Base-by-base conservation (phyloP, 2,113 vertebrate species). In the Monopterus albus region DNA sequence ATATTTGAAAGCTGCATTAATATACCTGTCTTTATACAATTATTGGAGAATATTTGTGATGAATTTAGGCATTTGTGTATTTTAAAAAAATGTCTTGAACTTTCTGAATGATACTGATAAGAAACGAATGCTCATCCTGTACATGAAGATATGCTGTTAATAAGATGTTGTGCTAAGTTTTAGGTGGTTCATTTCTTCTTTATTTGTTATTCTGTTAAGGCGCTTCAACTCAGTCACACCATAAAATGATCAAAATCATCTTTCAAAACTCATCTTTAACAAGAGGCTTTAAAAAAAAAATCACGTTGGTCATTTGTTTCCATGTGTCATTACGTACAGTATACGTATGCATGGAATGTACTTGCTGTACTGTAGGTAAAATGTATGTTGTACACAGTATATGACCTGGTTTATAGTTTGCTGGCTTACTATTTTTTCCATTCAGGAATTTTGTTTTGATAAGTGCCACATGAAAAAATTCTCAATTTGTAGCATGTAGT, bases 1-100 rank as follows among this genome's bases (percentile, higher is more conserved):
- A 70, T 70, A 75, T 88, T 86, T 84, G 46, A 71, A 86, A 73
- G 80, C 74, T 56, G 72, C 72, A 72, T 84, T 75, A 72, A 77
- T 68, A 77, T 53, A 83, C 62, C 81, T 72, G 51, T 63, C 74
- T 56, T 58, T 40, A 62, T 63, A 57, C 58, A 82, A 65, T 70
- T 38, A 66, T 12, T 46, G 13, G 10, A 53, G 50, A 25, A 33
- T 28, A 26, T 61, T 43, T 76, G 47, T 50, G 53, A 75, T 46
- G 25, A 29, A 77, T 79, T 52, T 18, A 28, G 38, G 66, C 29
- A 26, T 61, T 33, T 45, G 33, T 18, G 26, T 8, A 46, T 17
- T 23, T 49, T 47, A 9, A 50, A 9, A 35, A 35, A 45, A 14
- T 57, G 35, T 58, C 64, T 72, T 50, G 6, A 64, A 78, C 39